phyloP scores from a whole-genome alignment of 1,140 invertebrate species.

The Bombus impatiens region DNA sequence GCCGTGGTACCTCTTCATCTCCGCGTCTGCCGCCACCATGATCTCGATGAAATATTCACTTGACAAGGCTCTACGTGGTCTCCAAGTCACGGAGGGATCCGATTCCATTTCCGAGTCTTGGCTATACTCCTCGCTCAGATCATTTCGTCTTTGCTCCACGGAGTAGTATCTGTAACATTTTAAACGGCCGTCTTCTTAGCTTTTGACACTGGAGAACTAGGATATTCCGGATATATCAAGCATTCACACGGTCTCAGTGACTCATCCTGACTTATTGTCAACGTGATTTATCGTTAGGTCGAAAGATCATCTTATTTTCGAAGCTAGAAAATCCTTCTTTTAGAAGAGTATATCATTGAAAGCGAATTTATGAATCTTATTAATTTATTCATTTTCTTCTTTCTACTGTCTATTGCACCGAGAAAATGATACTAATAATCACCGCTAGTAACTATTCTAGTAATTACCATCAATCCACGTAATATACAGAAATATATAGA shows the following conservation, averaged over 20 bases:
- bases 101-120: conserved; percentile 64
- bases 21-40: conserved; percentile 90
- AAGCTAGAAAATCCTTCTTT: not conserved
- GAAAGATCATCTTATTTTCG: not conserved
- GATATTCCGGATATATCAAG: not conserved
- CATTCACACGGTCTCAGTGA: not conserved
- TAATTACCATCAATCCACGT: too few relatives aligned
- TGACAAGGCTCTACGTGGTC: conserved; percentile 77
- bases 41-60: conserved; percentile 90
- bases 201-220: not conserved
- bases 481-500: too few relatives aligned
- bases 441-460: too few relatives aligned
- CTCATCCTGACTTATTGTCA: not conserved
- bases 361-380: not conserved
- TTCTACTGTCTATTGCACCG: too few relatives aligned
- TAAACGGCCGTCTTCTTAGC: not conserved
- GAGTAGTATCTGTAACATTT: conserved; percentile 59
- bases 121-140: conserved; percentile 52
- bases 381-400: not conserved
- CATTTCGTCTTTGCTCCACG: conserved; percentile 48
- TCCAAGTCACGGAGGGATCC: conserved; percentile 70
- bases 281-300: not conserved
- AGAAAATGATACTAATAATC: too few relatives aligned
- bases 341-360: not conserved
- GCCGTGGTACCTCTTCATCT: conserved; percentile 90